Conservation (phyloP, 2,113 vertebrate genomes). For the Gobiocypris rarus region DNA sequence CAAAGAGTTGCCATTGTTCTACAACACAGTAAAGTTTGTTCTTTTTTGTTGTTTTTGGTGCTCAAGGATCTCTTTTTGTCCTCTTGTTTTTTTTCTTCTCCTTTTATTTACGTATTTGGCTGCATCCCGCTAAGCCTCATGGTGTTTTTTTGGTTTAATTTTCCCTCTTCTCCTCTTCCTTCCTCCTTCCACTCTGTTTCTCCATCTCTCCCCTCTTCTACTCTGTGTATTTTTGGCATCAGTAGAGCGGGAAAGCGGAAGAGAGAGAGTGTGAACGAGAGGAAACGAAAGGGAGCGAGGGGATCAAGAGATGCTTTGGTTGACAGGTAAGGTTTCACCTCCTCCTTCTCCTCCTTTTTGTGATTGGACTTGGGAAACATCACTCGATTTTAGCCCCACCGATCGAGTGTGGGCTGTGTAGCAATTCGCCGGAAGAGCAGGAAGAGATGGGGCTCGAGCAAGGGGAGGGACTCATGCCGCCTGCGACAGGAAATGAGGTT, state of each 20-base stretch:
- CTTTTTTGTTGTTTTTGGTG: constrained; percentile 82
- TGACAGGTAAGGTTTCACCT: constrained; percentile 74
- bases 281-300: constrained; percentile 58
- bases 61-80: constrained; percentile 61
- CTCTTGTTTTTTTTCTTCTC: constrained; percentile 53
- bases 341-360: constrained; percentile 70
- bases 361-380: constrained; percentile 73
- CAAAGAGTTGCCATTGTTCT: constrained; percentile 68
- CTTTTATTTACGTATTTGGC: constrained; percentile 22
- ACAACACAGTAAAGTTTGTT: constrained; percentile 59
- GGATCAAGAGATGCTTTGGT: constrained; percentile 82
- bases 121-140: constrained; percentile 50
- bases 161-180: constrained; percentile 69
- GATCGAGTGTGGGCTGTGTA: constrained; percentile 82
- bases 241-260: constrained; percentile 76
- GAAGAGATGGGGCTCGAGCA: constrained; percentile 80
- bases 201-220: constrained; percentile 72
- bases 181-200: constrained; percentile 69
- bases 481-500: constrained; percentile 79
- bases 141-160: constrained; percentile 64
- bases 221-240: constrained; percentile 82
- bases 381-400: constrained; percentile 82
- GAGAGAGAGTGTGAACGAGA: constrained; percentile 59
- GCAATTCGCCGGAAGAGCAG: constrained; percentile 81
- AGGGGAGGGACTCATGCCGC: constrained; percentile 82